phyloP scores from a whole-genome alignment of 2,888 invertebrate species.

The Hypercompe scribonia region DNA sequence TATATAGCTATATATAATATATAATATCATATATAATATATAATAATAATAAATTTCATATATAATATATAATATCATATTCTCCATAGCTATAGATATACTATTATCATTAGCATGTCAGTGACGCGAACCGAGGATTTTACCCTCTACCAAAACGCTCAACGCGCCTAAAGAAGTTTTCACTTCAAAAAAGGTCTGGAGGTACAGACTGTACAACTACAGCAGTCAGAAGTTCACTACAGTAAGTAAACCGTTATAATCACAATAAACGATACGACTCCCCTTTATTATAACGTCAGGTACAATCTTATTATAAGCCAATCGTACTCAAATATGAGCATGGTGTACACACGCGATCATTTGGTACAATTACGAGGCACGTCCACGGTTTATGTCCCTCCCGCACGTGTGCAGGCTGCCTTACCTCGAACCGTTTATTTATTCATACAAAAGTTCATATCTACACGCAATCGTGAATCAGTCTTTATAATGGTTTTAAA shows the following conservation, averaged over 20 bases:
- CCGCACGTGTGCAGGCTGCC: slow-evolving; percentile 53
- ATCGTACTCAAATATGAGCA: slow-evolving; percentile 46
- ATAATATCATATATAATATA: no score
- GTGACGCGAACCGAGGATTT: no score
- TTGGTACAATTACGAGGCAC: slow-evolving; percentile 58
- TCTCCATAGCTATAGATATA: no score
- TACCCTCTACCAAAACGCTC: no score
- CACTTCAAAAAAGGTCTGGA: neutral
- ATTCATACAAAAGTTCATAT: slow-evolving; percentile 53
- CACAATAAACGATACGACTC: slow-evolving; percentile 27
- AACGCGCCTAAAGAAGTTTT: no score
- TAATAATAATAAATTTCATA: no score
- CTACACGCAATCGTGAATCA: slow-evolving; percentile 53
- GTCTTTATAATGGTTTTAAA: slow-evolving; percentile 51
- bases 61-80: no score
- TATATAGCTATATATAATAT: no score
- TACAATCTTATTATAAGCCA: slow-evolving; percentile 50
- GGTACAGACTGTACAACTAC: neutral
- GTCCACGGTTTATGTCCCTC: slow-evolving; percentile 54
- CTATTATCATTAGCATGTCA: no score
- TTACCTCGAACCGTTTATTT: slow-evolving; percentile 53
- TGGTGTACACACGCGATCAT: slow-evolving; percentile 54
- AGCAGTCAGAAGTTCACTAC: neutral
- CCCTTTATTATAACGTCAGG: slow-evolving; percentile 43
- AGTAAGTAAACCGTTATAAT: slow-evolving; percentile 12